These are phyloP conservation scores for Chrysina gloriosa DNA, from an alignment of 2,888 invertebrate species.

Conservation along the genomic window DNA sequence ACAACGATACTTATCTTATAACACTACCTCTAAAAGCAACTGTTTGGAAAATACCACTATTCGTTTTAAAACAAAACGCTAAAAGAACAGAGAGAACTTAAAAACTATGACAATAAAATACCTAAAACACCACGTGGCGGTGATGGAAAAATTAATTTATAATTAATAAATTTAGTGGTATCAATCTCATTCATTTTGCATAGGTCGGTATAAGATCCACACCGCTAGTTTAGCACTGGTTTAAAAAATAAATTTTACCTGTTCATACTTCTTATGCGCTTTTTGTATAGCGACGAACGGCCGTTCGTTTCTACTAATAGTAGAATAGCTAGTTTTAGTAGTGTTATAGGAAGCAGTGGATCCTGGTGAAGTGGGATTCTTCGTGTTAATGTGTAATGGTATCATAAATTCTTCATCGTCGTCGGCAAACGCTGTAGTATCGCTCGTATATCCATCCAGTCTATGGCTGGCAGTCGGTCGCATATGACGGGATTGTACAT, in stretches of 20 bases:
- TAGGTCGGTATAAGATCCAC: neutral
- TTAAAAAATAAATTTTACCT: conserved; percentile 53
- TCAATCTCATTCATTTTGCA: neutral
- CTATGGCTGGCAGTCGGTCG: conserved; percentile 66
- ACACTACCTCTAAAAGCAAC: too few species aligned
- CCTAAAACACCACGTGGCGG: too few species aligned
- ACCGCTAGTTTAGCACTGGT: neutral
- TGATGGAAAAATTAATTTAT: too few species aligned
- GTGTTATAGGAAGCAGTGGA: conserved; percentile 47
- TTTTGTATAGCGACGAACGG: conserved; percentile 74
- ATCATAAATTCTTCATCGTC: conserved; percentile 79
- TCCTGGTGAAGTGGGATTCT: conserved; percentile 54
- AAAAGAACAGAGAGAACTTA: too few species aligned
- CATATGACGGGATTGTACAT: conserved; percentile 65
- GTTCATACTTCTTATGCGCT: conserved; percentile 66
- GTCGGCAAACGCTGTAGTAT: conserved; percentile 82
- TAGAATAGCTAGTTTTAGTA: conserved; percentile 54
- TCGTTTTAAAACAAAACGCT: too few species aligned
- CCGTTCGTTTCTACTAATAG: conserved; percentile 66
- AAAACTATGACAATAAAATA: too few species aligned
- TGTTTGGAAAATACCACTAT: too few species aligned
- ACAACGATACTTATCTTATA: too few species aligned
- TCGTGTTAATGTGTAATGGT: conserved; percentile 77
- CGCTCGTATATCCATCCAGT: conserved; percentile 82
- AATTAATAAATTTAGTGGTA: too few species aligned